Conservation (phyloP, 2,888 invertebrate species). For the Zygaena filipendulae region DNA sequence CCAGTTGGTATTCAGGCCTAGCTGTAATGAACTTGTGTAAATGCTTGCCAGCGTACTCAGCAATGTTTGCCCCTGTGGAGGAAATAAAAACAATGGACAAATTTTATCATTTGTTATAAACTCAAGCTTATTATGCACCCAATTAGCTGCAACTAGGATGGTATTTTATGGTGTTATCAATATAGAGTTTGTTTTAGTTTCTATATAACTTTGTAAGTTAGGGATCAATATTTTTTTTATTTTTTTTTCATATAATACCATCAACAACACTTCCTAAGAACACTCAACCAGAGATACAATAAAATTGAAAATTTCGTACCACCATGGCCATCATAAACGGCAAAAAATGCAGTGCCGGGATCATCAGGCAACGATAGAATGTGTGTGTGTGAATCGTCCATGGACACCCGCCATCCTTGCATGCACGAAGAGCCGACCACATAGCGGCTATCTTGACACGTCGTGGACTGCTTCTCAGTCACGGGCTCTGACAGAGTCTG, state of each 20-base stretch:
- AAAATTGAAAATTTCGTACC: too few relatives aligned
- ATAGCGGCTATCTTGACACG: conserved; percentile 77
- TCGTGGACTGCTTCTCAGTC: conserved; percentile 86
- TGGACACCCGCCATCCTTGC: conserved; percentile 99
- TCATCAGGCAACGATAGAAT: conserved; percentile 93
- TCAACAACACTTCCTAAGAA: too few relatives aligned
- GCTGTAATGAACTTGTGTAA: conserved; percentile 91
- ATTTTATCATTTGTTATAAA: too few relatives aligned
- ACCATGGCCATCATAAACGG: conserved; percentile 96
- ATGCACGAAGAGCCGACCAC: conserved; percentile 96
- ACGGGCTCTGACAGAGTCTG: conserved; percentile 98
- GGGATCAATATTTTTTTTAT: too few relatives aligned
- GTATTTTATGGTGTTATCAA: too few relatives aligned
- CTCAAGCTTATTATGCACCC: too few relatives aligned
- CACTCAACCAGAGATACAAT: too few relatives aligned
- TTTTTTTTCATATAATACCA: too few relatives aligned
- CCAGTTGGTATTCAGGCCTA: conserved; percentile 84
- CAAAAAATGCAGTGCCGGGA: conserved; percentile 93
- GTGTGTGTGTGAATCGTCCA: conserved; percentile 99
- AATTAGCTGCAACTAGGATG: too few relatives aligned
- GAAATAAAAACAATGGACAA: conserved; percentile 23
- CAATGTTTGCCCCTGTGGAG: conserved; percentile 85
- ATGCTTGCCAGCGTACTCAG: conserved; percentile 95
- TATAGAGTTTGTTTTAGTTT: too few relatives aligned
- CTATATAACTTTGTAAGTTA: too few relatives aligned